Conservation (phyloP, 2,888 invertebrate species). For the Escarpia spicata region DNA sequence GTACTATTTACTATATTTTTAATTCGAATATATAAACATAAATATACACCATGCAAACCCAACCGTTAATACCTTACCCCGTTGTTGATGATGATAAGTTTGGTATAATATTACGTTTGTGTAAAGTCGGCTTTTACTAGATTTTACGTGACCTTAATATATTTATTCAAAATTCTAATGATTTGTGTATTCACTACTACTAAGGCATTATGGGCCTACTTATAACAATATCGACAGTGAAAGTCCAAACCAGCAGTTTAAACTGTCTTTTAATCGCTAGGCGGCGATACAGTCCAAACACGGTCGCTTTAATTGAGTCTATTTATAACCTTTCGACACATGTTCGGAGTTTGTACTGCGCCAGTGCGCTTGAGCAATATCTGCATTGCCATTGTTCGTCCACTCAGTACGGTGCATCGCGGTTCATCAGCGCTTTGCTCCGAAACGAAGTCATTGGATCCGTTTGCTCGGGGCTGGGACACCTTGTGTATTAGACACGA, state of each 20-base stretch:
- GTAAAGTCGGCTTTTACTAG: too few relatives aligned
- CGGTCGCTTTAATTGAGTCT: neutral
- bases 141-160: too few relatives aligned
- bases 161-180: too few relatives aligned
- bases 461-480: neutral
- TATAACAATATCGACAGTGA: too few relatives aligned
- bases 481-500: neutral
- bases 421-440: neutral
- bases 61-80: too few relatives aligned
- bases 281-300: neutral
- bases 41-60: too few relatives aligned
- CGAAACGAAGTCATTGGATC: neutral
- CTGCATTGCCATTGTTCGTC: neutral
- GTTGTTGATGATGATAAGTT: too few relatives aligned
- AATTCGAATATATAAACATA: too few relatives aligned
- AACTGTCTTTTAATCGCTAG: neutral
- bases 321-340: neutral
- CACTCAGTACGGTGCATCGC: neutral
- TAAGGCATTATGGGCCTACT: too few relatives aligned
- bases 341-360: slow-evolving; percentile 13
- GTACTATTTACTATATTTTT: too few relatives aligned
- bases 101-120: too few relatives aligned
- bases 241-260: neutral
- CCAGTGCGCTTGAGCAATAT: neutral
- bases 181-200: too few relatives aligned